These are phyloP conservation scores for Chorisops tibialis DNA, from an alignment of 2,888 invertebrate species.

Conservation along the genomic window DNA sequence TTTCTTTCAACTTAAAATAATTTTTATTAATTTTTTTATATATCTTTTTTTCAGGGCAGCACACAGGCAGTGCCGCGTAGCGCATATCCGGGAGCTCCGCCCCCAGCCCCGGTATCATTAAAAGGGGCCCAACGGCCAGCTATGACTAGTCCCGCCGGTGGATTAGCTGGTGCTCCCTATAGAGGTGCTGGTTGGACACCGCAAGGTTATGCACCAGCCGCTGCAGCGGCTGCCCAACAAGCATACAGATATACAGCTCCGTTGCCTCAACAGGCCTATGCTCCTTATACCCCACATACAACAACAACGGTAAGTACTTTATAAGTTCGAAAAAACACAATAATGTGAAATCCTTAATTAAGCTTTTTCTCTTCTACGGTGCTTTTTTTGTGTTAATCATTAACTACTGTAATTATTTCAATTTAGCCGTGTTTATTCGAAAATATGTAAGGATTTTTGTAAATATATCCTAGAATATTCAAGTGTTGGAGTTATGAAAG, in stretches of 20 bases:
- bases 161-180: slow-evolving; percentile 51
- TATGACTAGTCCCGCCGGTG: slow-evolving; percentile 53
- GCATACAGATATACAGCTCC: slow-evolving; percentile 53
- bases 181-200: slow-evolving; percentile 53
- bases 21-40: slow-evolving; percentile 9
- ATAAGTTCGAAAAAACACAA: background rate
- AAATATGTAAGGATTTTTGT: background rate
- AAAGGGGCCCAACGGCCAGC: slow-evolving; percentile 52
- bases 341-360: background rate
- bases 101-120: slow-evolving; percentile 50
- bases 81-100: slow-evolving; percentile 51
- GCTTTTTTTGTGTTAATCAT: background rate
- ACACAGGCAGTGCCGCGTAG: slow-evolving; percentile 48
- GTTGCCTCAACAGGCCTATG: slow-evolving; percentile 52
- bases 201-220: slow-evolving; percentile 51
- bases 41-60: slow-evolving; percentile 42
- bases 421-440: background rate
- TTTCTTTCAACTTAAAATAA: no score
- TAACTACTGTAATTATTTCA: slow-evolving; percentile 10
- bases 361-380: background rate
- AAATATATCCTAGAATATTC: no score
- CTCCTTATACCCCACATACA: slow-evolving; percentile 53
- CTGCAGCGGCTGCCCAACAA: slow-evolving; percentile 49
- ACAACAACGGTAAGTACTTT: slow-evolving; percentile 50
- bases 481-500: background rate